Evolutionary conservation across 2,113 vertebrate genomes (phyloP), one percentile per base, ranked within the genome.

Genomic region (Caloenas nicobarica): DNA sequence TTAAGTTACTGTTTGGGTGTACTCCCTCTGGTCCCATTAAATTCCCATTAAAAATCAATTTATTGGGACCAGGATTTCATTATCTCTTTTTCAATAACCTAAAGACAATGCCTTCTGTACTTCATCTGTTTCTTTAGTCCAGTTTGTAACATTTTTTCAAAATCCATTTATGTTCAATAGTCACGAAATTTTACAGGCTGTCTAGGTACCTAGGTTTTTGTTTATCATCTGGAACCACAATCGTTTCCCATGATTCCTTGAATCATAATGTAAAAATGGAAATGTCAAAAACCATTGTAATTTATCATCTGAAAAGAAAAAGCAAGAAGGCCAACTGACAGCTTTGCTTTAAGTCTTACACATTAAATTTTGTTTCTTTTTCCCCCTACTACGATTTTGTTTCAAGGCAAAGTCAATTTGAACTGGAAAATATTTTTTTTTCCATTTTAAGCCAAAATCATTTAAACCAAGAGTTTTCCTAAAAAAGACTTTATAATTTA

Each of bases 21-120:
- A 54, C 54, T 92, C 82, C 25, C 44, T 86, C 40, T 11, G 0
- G 58, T 88, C 68, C 68, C 74, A 88, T 93, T 87, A 95, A 95
- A 91, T 89, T 94, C 70, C 60, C 77, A 95, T 95, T 93, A 93
- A 95, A 93, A 95, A 81, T 84, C 77, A 88, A 57, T 96, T 89
- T 78, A 78, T 44, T 81, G 12, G 73, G 78, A 53, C 11, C 34
- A 87, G 40, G 31, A 85, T 82, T 95, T 93, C 78, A 86, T 95
- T 91, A 79, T 79, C 50, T 89, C 48, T 81, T 91, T 51, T 81
- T 95, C 84, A 93, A 19, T 94, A 85, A 87, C 29, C 31, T 76
- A 60, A 80, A 70, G 38, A 24, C 10, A 78, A 62, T 62, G 48
- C 11, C 6, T 74, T 92, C 57, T 81, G 34, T 61, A 50, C 38